Base-by-base conservation (phyloP, 1,140 invertebrate species). In the Centruroides vittatus region DNA sequence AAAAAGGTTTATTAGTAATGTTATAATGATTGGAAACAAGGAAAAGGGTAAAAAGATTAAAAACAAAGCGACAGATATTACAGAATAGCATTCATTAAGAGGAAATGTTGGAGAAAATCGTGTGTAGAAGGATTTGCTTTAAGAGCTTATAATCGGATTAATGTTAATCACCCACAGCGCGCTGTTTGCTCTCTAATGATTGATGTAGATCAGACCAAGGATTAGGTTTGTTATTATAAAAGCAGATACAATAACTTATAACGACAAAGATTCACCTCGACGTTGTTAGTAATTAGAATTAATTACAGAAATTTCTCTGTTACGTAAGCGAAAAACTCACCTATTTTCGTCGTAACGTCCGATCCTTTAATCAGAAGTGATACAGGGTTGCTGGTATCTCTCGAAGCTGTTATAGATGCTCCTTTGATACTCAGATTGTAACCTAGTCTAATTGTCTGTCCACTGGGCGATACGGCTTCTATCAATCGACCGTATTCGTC, bases 311-410 rank as follows among this genome's bases (percentile, higher is more conserved):
- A 6, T 53, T 23, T 34, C n/a, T n/a, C n/a, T n/a, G n/a, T n/a
- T n/a, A n/a, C 23, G 51, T 53, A 36, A 36, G 51, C 7, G 8
- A 53, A 53, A 34, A 34, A 53, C 51, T 34, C 51, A 61, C 64
- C 64, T 36, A 60, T 61, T 62, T 55, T 65, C n/a, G 60, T 65
- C 0, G 60, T 70, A 0, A 95, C 89, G 6, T 84, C 85, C 0
- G 86, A 85, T 36, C 88, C 89, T 70, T 91, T 90, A 57, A 94
- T 93, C 0, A 92, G 73, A 78, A 93, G 86, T 1, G 86, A 85
- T 7, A 86, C 79, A 3, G 89, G 86, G 68, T 86, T 85, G 50
- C 83, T 80, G 51, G 85, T 84, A 70, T 93, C 89, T 71, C 90
- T 50, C 8, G 64, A 63, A 5, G 70, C 61, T 5, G 63, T 64